Base-by-base conservation (phyloP, 2,888 invertebrate species). In the Margaritifera margaritifera region DNA sequence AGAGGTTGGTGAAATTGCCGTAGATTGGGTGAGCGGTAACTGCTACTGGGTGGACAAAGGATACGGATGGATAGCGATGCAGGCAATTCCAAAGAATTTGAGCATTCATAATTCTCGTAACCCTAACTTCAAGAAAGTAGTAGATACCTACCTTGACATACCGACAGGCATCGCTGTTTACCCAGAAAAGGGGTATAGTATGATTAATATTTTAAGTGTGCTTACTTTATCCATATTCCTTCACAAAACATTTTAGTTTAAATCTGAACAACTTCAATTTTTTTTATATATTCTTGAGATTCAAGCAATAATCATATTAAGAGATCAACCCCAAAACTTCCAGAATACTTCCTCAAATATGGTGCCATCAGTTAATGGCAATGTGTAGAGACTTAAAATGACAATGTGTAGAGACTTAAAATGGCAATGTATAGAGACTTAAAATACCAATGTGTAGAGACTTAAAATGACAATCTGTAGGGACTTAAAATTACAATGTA, bases 11-110 rank as follows among this genome's bases (percentile, higher is more conserved):
- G 71, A 74, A 54, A 15, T 74, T 22, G 54, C 71, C 5, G 61
- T 74, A 3, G 74, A 74, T 58, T 74, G 74, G 74, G 59, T 60
- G 5, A 68, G 66, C 22, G 42, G 68, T 52, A 74, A 74, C 50
- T 58, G 71, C 18, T 74, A 74, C 52, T 74, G 71, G 74, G 53
- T 71, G n/a, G 74, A 74, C 60, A 61, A 60, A 11, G 74, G 68
- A 1, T 74, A 61, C 51, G 71, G 74, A n/a, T 74, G 74, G 74
- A 69, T 74, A 25, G 74, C 66, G 4, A 74, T 74, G 74, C 71
- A 74, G 52, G 31, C 62, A n/a, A 55, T 71, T 22, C 74, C 71
- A 27, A 25, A 18, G 19, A 1, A 50, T 4, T 31, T 62, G n/a
- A 25, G 18, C 0, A 55, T 25, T 4, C 25, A 58, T 22, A 64